These are phyloP conservation scores for Regulus satrapa DNA, from an alignment of 2,113 vertebrate species.

Conservation along the genomic window DNA sequence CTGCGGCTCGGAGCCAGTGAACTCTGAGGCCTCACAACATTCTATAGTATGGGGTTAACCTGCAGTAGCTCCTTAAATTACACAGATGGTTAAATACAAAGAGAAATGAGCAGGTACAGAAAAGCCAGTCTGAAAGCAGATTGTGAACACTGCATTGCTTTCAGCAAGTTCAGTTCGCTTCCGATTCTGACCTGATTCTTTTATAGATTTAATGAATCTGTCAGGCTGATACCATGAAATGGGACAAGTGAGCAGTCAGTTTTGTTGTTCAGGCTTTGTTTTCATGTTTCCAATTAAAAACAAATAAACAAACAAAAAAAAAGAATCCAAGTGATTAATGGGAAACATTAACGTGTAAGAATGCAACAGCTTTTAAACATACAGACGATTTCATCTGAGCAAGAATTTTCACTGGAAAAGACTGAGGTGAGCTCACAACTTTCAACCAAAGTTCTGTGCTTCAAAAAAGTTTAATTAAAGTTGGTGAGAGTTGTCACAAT, in stretches of 20 bases:
- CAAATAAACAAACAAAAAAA: neutral
- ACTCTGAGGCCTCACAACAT: neutral
- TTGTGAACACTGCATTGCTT: neutral
- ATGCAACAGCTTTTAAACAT: slow-evolving; percentile 32
- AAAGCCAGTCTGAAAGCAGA: neutral
- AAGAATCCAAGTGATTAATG: neutral
- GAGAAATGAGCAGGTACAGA: slow-evolving; percentile 9
- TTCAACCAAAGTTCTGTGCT: slow-evolving; percentile 10
- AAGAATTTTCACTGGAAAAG: slow-evolving; percentile 40
- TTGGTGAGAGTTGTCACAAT: neutral
- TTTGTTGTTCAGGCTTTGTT: slow-evolving; percentile 19
- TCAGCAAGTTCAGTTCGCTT: slow-evolving; percentile 20
- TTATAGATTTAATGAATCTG: neutral
- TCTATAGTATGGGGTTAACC: neutral
- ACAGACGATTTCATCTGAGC: neutral
- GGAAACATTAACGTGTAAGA: neutral
- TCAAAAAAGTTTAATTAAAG: neutral
- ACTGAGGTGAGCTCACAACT: slow-evolving; percentile 15
- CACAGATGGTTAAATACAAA: neutral
- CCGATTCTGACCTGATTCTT: neutral
- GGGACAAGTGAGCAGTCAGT: slow-evolving; percentile 10
- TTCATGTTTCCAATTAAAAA: neutral
- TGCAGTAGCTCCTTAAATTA: neutral
- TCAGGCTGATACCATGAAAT: neutral
- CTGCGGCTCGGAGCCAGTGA: neutral